These are phyloP conservation scores for Caenorhabditis doughertyi DNA, from an alignment of 2,888 invertebrate genomes.

Conservation along the genomic window DNA sequence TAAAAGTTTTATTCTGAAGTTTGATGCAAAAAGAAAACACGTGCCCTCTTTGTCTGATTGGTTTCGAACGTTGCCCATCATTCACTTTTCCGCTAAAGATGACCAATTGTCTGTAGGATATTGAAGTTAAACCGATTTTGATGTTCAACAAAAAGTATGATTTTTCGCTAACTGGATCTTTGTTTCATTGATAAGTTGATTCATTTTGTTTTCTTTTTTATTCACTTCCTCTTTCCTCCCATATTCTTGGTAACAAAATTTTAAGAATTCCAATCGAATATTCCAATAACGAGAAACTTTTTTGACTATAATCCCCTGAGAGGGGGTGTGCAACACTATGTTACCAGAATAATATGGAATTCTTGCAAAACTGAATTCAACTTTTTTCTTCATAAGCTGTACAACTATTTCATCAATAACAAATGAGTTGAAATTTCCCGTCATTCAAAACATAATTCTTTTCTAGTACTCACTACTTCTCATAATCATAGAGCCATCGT, in stretches of 20 bases:
- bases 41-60: not conserved
- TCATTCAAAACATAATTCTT: not conserved
- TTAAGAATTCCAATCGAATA: no score
- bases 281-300: no score
- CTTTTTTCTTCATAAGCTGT: not conserved
- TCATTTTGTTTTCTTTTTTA: no score
- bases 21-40: not conserved
- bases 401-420: constrained; percentile 28
- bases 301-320: no score
- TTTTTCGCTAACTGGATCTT: no score
- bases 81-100: not conserved
- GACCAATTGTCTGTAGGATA: not conserved
- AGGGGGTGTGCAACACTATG: no score
- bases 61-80: not conserved
- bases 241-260: not conserved
- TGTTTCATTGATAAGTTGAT: not conserved
- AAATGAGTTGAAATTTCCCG: constrained; percentile 14
- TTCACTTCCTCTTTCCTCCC: not conserved
- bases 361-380: not conserved
- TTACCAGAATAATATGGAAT: constrained; percentile 7
- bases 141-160: not conserved
- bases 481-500: constrained; percentile 12
- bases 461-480: not conserved
- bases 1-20: not conserved
- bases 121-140: not conserved